phyloP scores from a whole-genome alignment of 1,140 invertebrate genomes.

The Doryteuthis pealeii region DNA sequence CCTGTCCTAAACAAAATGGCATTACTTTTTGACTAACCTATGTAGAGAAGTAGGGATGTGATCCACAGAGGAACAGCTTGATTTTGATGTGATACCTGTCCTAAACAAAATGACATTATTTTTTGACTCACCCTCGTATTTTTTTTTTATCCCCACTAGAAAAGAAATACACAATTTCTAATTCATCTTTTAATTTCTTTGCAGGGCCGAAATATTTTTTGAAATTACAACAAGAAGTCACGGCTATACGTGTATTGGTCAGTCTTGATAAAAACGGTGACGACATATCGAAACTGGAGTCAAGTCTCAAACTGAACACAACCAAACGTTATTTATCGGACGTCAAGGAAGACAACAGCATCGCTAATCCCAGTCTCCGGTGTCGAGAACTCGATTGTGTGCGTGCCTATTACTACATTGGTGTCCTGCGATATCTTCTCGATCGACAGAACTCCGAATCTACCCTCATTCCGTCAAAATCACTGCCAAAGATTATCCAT shows the following conservation, averaged over 20 bases:
- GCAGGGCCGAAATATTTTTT: slow-evolving; percentile 54
- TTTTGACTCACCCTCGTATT: no score
- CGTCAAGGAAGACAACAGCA: slow-evolving; percentile 44
- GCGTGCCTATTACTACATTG: slow-evolving; percentile 49
- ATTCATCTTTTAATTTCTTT: slow-evolving; percentile 14
- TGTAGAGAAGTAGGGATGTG: no score
- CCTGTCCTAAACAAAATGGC: no score
- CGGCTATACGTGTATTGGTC: slow-evolving; percentile 48
- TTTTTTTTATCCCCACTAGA: background rate
- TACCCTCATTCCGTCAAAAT: background rate
- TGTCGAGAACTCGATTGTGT: slow-evolving; percentile 53
- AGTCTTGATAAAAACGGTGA: slow-evolving; percentile 45
- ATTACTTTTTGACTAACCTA: no score
- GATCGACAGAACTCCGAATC: background rate
- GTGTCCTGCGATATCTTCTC: slow-evolving; percentile 37
- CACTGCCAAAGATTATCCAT: background rate
- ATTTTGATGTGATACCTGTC: no score
- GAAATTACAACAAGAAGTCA: slow-evolving; percentile 52
- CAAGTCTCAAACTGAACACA: slow-evolving; percentile 40
- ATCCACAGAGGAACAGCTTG: no score
- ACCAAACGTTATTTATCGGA: slow-evolving; percentile 49
- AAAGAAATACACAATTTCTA: background rate
- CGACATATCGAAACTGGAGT: background rate
- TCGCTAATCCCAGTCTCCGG: slow-evolving; percentile 38
- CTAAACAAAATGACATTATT: no score